These are phyloP conservation scores for Sceliomorpha sp. DNA, from an alignment of 2,888 invertebrate genomes.

Conservation along the genomic window DNA sequence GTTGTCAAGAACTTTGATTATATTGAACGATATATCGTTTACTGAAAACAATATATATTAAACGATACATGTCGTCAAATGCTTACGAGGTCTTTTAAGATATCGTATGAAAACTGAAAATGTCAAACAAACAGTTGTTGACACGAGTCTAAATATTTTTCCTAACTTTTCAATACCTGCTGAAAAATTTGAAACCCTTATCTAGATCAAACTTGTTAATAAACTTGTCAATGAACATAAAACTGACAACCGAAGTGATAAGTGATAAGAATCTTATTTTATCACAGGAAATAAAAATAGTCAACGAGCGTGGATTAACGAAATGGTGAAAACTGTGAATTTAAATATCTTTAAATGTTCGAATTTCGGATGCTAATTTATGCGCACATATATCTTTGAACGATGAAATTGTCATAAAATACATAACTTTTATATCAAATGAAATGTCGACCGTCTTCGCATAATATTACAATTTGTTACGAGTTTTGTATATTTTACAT, in stretches of 20 bases:
- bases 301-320: constrained; percentile 3
- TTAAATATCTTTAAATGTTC: neutral
- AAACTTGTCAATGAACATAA: constrained; percentile 29
- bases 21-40: too few species aligned
- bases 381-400: neutral
- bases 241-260: constrained; percentile 26
- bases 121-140: constrained; percentile 5
- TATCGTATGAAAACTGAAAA: constrained; percentile 27
- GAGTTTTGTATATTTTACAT: too few species aligned
- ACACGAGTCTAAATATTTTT: constrained; percentile 19
- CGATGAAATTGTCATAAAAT: too few species aligned
- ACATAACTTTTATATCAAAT: too few species aligned
- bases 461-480: too few species aligned
- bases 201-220: constrained; percentile 21
- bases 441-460: too few species aligned
- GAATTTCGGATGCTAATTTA: constrained; percentile 4
- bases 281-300: constrained; percentile 12
- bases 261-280: constrained; percentile 23
- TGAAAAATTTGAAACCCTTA: constrained; percentile 23
- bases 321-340: constrained; percentile 12
- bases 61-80: too few species aligned
- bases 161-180: constrained; percentile 19
- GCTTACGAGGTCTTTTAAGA: constrained; percentile 27
- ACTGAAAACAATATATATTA: too few species aligned
- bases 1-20: constrained; percentile 65